Percentiles rank a stretch among this genome's conserved stretches.
Conservation (phyloP, 2,888 invertebrate genomes). For the Palloptera scutellata region DNA sequence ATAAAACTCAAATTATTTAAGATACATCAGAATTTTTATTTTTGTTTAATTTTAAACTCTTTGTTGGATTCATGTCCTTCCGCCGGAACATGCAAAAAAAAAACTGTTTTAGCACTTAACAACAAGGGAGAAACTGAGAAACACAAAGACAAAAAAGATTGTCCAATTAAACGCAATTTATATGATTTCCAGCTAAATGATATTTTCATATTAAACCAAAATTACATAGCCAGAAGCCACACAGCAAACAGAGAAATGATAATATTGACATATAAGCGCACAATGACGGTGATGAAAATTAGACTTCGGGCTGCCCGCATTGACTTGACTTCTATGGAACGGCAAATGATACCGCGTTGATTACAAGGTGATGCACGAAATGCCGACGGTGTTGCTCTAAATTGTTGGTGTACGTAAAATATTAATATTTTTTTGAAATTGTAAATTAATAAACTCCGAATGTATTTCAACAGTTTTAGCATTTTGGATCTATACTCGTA, state of each 20-base stretch:
- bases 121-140: conserved; percentile 40
- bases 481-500: no score
- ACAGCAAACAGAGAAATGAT: not conserved
- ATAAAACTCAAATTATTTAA: conserved; percentile 32
- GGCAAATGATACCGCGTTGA: no score
- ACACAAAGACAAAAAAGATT: conserved; percentile 45
- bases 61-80: conserved; percentile 9
- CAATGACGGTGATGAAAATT: not conserved
- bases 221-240: conserved; percentile 10
- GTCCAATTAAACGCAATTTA: conserved; percentile 60
- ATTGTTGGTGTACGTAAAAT: no score
- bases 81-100: conserved; percentile 8
- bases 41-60: no score
- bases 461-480: no score
- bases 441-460: no score
- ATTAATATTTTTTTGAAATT: no score
- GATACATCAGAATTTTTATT: not conserved
- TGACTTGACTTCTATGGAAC: no score
- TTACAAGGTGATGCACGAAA: no score
- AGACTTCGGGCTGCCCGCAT: no score
- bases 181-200: conserved; percentile 51
- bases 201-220: conserved; percentile 15
- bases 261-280: conserved; percentile 10
- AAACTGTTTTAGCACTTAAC: conserved; percentile 34
- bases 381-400: no score